Conservation (phyloP, 2,888 invertebrate species). For the Lithophane leautieri region DNA sequence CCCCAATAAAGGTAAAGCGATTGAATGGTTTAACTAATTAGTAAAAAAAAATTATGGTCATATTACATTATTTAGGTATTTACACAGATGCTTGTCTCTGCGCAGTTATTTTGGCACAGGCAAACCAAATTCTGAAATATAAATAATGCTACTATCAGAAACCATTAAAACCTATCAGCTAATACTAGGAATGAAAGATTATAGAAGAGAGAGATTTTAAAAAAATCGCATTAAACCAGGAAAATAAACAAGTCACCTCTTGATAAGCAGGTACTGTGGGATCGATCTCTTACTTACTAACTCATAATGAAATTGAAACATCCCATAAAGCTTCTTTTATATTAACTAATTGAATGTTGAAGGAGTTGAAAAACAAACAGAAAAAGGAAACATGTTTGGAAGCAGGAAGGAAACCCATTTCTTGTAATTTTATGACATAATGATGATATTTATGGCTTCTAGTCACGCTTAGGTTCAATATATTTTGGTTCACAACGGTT, state of each 20-base stretch:
- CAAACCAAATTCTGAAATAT: neutral
- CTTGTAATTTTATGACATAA: constrained; percentile 8
- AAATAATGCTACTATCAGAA: constrained; percentile 24
- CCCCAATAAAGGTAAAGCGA: constrained; percentile 68
- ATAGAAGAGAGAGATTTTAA: neutral
- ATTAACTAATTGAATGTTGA: neutral
- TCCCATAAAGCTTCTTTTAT: neutral
- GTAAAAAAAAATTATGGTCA: too few relatives aligned
- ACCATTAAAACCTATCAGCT: constrained; percentile 38
- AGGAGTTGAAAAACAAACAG: neutral
- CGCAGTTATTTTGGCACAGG: neutral
- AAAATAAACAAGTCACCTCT: neutral
- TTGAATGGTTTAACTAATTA: constrained; percentile 46
- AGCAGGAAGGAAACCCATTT: constrained; percentile 7
- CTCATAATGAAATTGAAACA: neutral
- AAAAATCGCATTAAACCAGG: constrained; percentile 26
- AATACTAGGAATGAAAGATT: constrained; percentile 22
- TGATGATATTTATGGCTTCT: neutral
- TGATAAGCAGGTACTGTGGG: neutral
- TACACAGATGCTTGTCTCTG: neutral
- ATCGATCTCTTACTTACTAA: neutral
- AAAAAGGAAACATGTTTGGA: neutral
- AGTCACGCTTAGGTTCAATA: neutral
- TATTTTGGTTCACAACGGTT: neutral
- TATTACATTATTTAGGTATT: neutral